Percentiles rank a stretch among this genome's conserved stretches.
Evolutionary conservation across 1,140 invertebrate genomes (phyloP).

Genomic region (Diorhabda elongata): DNA sequence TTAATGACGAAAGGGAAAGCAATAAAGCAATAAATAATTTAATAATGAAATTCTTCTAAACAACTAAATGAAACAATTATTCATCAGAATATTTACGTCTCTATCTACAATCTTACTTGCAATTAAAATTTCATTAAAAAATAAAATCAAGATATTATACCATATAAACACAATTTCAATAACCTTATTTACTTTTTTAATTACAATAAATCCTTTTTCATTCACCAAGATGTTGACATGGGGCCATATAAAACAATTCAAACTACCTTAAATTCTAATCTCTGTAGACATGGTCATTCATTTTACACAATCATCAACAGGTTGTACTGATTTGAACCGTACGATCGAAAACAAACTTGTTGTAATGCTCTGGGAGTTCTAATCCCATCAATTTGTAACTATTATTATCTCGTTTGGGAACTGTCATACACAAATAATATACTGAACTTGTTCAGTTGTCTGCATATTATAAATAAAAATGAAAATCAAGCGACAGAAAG

Average conservation of each 20-base stretch:
- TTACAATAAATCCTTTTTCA: conserved; percentile 4
- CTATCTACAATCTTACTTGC: too few species aligned
- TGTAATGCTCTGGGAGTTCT: conserved; percentile 8
- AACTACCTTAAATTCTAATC: conserved; percentile 11
- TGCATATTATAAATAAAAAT: neutral
- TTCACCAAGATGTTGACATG: conserved; percentile 4
- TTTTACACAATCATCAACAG: conserved; percentile 15
- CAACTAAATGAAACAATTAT: too few species aligned
- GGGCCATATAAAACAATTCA: conserved; percentile 12
- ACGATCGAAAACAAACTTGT: conserved; percentile 10
- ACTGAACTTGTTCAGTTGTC: neutral
- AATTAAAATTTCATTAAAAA: too few species aligned
- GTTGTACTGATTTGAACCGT: conserved; percentile 8
- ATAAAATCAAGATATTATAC: too few species aligned
- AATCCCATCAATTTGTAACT: conserved; percentile 10
- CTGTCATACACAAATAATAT: neutral
- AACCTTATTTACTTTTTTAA: conserved; percentile 2
- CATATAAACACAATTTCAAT: neutral
- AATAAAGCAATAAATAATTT: too few species aligned
- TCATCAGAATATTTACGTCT: too few species aligned
- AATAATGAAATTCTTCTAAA: too few species aligned
- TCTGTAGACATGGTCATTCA: conserved; percentile 8
- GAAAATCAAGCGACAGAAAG: too few species aligned
- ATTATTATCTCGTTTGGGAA: conserved; percentile 11
- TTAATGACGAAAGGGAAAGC: too few species aligned